Evolutionary conservation across 2,113 vertebrate genomes (phyloP).

Genomic region (Forbesichthys agassizii): DNA sequence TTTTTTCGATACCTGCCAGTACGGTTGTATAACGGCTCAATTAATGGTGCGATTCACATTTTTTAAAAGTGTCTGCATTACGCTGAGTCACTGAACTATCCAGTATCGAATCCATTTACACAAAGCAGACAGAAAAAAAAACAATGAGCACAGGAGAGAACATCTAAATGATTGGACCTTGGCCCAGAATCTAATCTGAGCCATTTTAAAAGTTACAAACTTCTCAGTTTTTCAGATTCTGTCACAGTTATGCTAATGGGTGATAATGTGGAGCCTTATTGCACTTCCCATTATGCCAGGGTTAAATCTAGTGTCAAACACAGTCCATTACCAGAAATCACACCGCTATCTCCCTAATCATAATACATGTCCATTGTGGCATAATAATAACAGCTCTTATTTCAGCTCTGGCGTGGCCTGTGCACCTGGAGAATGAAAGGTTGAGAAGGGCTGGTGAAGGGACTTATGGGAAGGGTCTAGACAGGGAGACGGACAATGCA

Average conservation of each 20-base stretch:
- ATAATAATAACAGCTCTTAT: constrained; percentile 58
- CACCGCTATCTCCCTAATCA: constrained; percentile 55
- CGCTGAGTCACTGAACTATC: too few relatives aligned
- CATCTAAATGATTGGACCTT: constrained; percentile 29
- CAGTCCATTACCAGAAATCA: constrained; percentile 63
- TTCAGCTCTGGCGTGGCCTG: constrained; percentile 34
- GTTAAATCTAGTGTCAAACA: constrained; percentile 57
- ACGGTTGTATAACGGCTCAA: too few relatives aligned
- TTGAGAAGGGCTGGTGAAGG: not conserved
- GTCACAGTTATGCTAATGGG: constrained; percentile 39
- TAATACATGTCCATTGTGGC: constrained; percentile 29
- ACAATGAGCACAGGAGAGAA: not conserved
- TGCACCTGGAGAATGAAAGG: constrained; percentile 10
- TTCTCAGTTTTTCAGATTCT: constrained; percentile 17
- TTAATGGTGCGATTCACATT: too few relatives aligned
- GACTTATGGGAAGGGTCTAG: not conserved
- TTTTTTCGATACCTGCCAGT: too few relatives aligned
- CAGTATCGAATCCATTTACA: constrained; percentile 1
- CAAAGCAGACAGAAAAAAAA: constrained; percentile 12
- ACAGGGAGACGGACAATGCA: not conserved
- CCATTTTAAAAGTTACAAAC: constrained; percentile 27
- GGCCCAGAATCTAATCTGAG: constrained; percentile 31
- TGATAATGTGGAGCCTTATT: constrained; percentile 27
- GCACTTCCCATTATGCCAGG: constrained; percentile 47
- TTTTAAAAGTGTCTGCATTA: too few relatives aligned